Conservation (phyloP, 2,888 invertebrate species). For the Himalopsyche tibetana region DNA sequence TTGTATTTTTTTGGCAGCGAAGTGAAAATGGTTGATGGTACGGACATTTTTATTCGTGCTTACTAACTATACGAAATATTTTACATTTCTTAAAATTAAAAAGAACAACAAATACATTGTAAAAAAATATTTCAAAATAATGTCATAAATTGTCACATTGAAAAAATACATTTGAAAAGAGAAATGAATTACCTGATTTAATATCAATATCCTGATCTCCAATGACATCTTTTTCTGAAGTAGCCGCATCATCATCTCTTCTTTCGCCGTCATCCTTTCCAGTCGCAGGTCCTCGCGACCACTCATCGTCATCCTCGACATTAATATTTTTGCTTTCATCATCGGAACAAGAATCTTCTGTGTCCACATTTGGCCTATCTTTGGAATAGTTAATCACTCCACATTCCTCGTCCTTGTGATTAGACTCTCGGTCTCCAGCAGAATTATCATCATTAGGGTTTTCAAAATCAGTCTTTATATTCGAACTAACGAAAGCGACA, state of each 20-base stretch:
- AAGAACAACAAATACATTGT: neutral
- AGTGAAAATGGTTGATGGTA: too few species aligned
- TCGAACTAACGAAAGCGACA: constrained; percentile 59
- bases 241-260: constrained; percentile 64
- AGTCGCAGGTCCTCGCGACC: constrained; percentile 62
- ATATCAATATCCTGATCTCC: constrained; percentile 57
- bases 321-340: constrained; percentile 67
- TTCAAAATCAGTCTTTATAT: constrained; percentile 58
- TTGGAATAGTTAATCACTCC: constrained; percentile 65
- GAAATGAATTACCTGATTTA: constrained; percentile 56
- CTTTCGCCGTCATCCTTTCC: constrained; percentile 67
- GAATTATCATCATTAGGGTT: constrained; percentile 37
- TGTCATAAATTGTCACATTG: neutral
- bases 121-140: too few species aligned
- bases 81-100: too few species aligned
- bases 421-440: constrained; percentile 57
- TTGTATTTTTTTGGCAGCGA: too few species aligned
- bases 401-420: constrained; percentile 56
- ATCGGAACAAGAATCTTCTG: constrained; percentile 66
- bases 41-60: too few species aligned
- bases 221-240: constrained; percentile 52
- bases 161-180: neutral
- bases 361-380: constrained; percentile 60
- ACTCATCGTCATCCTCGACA: constrained; percentile 65
- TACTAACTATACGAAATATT: too few species aligned